Conservation (phyloP, 2,797 vertebrate species). For the Australoheros facetus region DNA sequence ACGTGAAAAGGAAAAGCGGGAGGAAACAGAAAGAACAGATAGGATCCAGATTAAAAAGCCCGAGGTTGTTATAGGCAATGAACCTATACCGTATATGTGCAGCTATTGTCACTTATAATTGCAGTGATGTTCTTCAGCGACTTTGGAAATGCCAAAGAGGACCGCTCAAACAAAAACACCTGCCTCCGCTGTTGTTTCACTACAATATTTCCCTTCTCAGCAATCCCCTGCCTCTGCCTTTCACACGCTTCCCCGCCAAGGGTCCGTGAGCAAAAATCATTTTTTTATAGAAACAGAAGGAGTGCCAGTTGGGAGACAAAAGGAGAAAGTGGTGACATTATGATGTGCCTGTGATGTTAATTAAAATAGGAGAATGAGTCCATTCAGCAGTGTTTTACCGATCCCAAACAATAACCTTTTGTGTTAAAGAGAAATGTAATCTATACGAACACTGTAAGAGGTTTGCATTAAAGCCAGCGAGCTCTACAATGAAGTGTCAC, state of each 20-base stretch:
- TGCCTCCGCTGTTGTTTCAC: slow-evolving; percentile 81
- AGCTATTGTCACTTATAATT: slow-evolving; percentile 88
- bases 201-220: slow-evolving; percentile 81
- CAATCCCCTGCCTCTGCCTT: slow-evolving; percentile 45
- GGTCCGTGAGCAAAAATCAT: neutral
- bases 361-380: slow-evolving; percentile 88
- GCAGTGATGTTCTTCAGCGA: slow-evolving; percentile 82
- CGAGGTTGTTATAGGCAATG: slow-evolving; percentile 86
- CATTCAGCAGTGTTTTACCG: slow-evolving; percentile 72
- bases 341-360: slow-evolving; percentile 88
- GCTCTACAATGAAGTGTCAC: slow-evolving; percentile 51
- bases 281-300: slow-evolving; percentile 1
- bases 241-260: neutral
- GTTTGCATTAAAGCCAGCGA: slow-evolving; percentile 19
- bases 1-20: slow-evolving; percentile 7
- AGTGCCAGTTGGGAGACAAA: slow-evolving; percentile 67
- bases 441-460: slow-evolving; percentile 7
- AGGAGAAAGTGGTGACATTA: slow-evolving; percentile 81
- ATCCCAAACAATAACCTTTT: slow-evolving; percentile 50
- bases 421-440: slow-evolving; percentile 39
- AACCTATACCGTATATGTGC: slow-evolving; percentile 83
- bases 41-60: slow-evolving; percentile 65
- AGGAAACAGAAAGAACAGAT: slow-evolving; percentile 52
- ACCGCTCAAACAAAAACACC: slow-evolving; percentile 83
- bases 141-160: slow-evolving; percentile 81